Evolutionary conservation across 2,797 vertebrate genomes (phyloP).

Genomic region (Pseudopleuronectes americanus): DNA sequence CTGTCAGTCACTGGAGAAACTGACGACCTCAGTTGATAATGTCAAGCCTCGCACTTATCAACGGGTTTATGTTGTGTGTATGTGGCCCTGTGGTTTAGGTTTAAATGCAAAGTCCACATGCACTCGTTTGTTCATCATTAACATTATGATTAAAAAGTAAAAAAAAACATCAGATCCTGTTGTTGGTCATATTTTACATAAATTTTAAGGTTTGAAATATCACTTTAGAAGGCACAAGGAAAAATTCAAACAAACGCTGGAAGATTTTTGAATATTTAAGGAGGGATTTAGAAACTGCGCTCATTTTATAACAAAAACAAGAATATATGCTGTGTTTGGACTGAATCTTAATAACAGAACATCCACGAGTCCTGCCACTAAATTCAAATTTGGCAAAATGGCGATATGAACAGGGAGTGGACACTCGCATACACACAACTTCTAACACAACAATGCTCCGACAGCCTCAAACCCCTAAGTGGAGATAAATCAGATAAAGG

Average conservation of each 20-base stretch:
- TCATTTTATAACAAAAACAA: not conserved
- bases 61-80: not conserved
- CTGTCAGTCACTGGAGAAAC: not conserved
- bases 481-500: too few relatives aligned
- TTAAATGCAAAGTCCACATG: not conserved
- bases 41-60: not conserved
- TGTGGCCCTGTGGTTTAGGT: not conserved
- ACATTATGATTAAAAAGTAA: slow-evolving; percentile 35
- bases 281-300: not conserved
- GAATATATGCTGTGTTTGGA: not conserved
- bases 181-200: not conserved
- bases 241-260: too few relatives aligned
- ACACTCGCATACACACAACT: too few relatives aligned
- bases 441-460: too few relatives aligned
- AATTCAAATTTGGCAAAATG: too few relatives aligned
- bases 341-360: not conserved
- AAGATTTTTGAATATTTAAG: too few relatives aligned
- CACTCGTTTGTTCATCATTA: slow-evolving; percentile 22
- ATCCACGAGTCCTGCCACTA: not conserved
- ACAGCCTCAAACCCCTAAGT: too few relatives aligned
- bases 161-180: slow-evolving; percentile 13
- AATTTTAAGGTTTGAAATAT: not conserved
- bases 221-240: too few relatives aligned
- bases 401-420: too few relatives aligned
- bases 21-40: not conserved